Percentiles rank a stretch among this genome's conserved stretches.
phyloP scores from a whole-genome alignment of 2,113 vertebrate species.

The Oryzias woworae region DNA sequence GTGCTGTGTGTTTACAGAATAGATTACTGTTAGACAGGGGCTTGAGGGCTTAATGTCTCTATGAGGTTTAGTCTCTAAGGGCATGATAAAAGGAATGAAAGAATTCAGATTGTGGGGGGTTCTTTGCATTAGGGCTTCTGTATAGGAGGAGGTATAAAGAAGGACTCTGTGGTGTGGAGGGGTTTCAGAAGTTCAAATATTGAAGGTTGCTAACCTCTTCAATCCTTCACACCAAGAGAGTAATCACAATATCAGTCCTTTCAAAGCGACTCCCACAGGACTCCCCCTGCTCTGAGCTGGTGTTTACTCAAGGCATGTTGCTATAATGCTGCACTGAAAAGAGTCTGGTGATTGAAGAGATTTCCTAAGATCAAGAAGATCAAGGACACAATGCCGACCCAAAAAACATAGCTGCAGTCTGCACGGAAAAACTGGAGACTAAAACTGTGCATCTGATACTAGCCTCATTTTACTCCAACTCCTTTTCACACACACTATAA shows the following conservation, averaged over 20 bases:
- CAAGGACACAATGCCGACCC: conserved; percentile 36
- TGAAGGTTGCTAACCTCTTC: conserved; percentile 69
- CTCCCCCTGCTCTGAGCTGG: conserved; percentile 41
- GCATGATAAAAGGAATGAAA: conserved; percentile 42
- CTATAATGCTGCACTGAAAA: conserved; percentile 47
- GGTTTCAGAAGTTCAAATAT: conserved; percentile 73
- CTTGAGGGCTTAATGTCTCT: conserved; percentile 66
- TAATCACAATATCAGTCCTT: conserved; percentile 75
- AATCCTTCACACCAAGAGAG: conserved; percentile 68
- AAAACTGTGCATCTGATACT: no score
- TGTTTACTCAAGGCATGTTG: conserved; percentile 69
- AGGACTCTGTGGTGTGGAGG: conserved; percentile 40
- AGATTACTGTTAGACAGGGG: conserved; percentile 69
- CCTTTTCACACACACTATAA: background rate
- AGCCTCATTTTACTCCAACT: no score
- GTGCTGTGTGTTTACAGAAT: conserved; percentile 71
- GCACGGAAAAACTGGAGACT: background rate
- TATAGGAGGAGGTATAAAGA: conserved; percentile 57
- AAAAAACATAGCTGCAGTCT: conserved; percentile 26
- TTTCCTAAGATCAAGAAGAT: conserved; percentile 55
- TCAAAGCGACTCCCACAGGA: conserved; percentile 65
- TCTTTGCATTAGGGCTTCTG: conserved; percentile 37
- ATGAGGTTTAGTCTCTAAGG: conserved; percentile 50
- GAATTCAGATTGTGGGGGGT: conserved; percentile 53
- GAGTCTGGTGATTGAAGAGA: conserved; percentile 48